A percentile compares a stretch with the other conserved stretches of the same genome.
Evolutionary conservation across 2,888 invertebrate species (phyloP).

Genomic region (Ectemnius continuus): DNA sequence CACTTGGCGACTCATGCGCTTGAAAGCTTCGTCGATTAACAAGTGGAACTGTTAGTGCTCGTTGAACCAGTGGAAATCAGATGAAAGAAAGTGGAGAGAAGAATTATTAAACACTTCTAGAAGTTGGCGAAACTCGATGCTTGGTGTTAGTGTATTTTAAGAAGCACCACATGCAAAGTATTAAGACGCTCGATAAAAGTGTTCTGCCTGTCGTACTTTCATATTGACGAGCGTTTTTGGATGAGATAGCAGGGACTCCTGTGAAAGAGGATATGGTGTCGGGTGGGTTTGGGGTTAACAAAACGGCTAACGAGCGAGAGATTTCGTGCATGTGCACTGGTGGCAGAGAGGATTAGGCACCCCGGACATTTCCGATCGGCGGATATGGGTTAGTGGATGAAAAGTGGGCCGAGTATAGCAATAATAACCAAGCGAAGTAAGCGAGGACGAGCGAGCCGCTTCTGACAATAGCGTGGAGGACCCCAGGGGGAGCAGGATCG

Average conservation of each 20-base stretch:
- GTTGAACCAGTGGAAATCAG: no score
- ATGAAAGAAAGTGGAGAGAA: not conserved
- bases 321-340: slow-evolving; percentile 72
- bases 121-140: not conserved
- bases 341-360: slow-evolving; percentile 59
- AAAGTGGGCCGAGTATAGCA: slow-evolving; percentile 35
- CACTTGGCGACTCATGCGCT: no score
- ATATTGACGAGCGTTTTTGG: slow-evolving; percentile 14
- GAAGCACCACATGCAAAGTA: no score
- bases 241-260: not conserved
- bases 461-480: slow-evolving; percentile 64
- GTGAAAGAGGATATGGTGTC: slow-evolving; percentile 34
- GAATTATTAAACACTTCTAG: not conserved
- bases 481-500: slow-evolving; percentile 24
- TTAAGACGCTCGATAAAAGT: no score
- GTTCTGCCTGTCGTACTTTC: slow-evolving; percentile 16
- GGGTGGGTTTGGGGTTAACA: slow-evolving; percentile 63
- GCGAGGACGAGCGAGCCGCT: slow-evolving; percentile 68
- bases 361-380: slow-evolving; percentile 42
- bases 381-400: slow-evolving; percentile 47
- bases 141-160: no score
- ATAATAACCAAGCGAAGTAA: slow-evolving; percentile 60
- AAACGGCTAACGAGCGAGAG: slow-evolving; percentile 69
- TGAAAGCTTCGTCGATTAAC: no score
- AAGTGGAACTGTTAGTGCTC: no score